phyloP scores from a whole-genome alignment of 2,113 vertebrate species.

The Copsychus sechellarum region DNA sequence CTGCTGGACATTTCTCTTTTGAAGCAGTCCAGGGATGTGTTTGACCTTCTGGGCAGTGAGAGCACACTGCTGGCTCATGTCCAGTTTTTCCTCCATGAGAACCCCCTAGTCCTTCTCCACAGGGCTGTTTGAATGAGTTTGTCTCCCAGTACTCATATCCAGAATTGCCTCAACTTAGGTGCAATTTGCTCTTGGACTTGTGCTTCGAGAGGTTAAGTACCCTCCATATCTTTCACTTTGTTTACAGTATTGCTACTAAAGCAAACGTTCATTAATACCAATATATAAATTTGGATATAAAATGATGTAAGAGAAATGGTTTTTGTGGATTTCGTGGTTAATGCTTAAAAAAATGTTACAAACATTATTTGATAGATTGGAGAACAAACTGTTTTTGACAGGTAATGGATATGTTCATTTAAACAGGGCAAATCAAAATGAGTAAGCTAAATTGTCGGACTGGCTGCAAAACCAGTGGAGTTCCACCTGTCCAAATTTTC shows the following conservation, averaged over 20 bases:
- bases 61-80: neutral
- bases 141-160: neutral
- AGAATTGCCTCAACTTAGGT: neutral
- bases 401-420: neutral
- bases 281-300: neutral
- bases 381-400: neutral
- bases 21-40: neutral
- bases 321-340: neutral
- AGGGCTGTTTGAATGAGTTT: neutral
- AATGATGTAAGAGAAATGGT: neutral
- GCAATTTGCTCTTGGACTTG: neutral
- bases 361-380: neutral
- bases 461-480: neutral
- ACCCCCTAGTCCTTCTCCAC: neutral
- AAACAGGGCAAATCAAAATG: neutral
- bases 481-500: neutral
- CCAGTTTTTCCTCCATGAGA: neutral
- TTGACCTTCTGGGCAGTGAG: neutral
- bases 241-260: neutral
- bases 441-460: neutral
- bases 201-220: neutral
- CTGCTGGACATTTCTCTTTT: neutral
- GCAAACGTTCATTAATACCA: neutral
- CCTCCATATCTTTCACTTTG: neutral
- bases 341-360: neutral